These are phyloP conservation scores for Drosophila imparisetae DNA, from an alignment of 2,888 invertebrate species.

Conservation along the genomic window DNA sequence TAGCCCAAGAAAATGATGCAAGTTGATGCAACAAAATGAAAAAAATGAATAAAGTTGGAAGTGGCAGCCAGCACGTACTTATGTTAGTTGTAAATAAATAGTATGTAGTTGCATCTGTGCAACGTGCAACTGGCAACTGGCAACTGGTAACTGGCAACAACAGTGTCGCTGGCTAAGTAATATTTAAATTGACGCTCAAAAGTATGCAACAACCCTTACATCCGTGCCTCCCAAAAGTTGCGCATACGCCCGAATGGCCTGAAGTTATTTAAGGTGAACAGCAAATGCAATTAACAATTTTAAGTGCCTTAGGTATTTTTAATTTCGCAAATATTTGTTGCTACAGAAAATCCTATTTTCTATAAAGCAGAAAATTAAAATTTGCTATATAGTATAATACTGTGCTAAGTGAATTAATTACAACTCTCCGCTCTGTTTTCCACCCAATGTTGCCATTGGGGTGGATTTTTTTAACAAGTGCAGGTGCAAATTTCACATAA, in stretches of 20 bases:
- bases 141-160: slow-evolving; percentile 9
- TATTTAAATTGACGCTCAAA: slow-evolving; percentile 48
- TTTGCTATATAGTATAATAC: not conserved
- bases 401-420: not conserved
- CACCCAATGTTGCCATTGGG: not conserved
- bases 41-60: not conserved
- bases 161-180: slow-evolving; percentile 25
- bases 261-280: not conserved
- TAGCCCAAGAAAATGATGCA: slow-evolving; percentile 45
- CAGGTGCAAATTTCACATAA: not conserved
- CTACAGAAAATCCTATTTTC: too few relatives aligned
- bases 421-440: not conserved
- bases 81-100: slow-evolving; percentile 60
- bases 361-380: not conserved
- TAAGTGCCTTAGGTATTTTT: slow-evolving; percentile 1
- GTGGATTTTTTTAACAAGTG: not conserved
- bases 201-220: slow-evolving; percentile 40
- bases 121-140: slow-evolving; percentile 32
- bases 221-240: not conserved
- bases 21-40: not conserved
- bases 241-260: not conserved
- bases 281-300: slow-evolving; percentile 4
- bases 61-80: slow-evolving; percentile 49
- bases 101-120: slow-evolving; percentile 54
- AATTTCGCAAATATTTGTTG: not conserved